phyloP scores from a whole-genome alignment of 2,888 invertebrate species.

The Melinaea menophilus region DNA sequence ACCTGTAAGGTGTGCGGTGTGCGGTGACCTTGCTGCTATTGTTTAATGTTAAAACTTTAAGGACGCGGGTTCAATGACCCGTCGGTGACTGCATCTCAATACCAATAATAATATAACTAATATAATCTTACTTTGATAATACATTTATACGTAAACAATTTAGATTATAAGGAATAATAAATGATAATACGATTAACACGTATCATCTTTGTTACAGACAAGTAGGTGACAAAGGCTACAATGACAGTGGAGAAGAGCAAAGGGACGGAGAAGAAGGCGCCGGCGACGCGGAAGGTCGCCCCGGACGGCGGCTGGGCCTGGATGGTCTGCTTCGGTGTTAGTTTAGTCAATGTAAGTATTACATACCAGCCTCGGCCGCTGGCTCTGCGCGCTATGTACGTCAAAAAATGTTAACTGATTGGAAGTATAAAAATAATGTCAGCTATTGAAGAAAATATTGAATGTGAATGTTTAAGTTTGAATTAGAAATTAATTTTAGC shows the following conservation, averaged over 20 bases:
- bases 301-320: conserved; percentile 95
- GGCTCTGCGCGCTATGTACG: too few species aligned
- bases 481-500: neutral
- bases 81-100: too few species aligned
- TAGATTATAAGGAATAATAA: too few species aligned
- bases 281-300: conserved; percentile 81
- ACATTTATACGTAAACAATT: too few species aligned
- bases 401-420: too few species aligned
- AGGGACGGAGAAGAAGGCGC: conserved; percentile 55
- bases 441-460: too few species aligned
- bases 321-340: conserved; percentile 90
- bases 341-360: conserved; percentile 88
- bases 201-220: conserved; percentile 44
- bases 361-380: too few species aligned
- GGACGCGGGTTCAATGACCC: too few species aligned
- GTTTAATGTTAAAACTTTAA: neutral
- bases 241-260: conserved; percentile 74
- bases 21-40: neutral
- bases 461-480: too few species aligned
- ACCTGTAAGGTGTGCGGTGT: neutral
- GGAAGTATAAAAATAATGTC: too few species aligned
- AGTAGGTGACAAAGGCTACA: conserved; percentile 71
- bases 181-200: conserved; percentile 5
- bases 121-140: too few species aligned
- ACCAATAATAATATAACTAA: too few species aligned